A percentile compares a stretch with the other conserved stretches of the same genome.
Conservation (phyloP, 2,888 invertebrate genomes). For the Lymantria dispar region DNA sequence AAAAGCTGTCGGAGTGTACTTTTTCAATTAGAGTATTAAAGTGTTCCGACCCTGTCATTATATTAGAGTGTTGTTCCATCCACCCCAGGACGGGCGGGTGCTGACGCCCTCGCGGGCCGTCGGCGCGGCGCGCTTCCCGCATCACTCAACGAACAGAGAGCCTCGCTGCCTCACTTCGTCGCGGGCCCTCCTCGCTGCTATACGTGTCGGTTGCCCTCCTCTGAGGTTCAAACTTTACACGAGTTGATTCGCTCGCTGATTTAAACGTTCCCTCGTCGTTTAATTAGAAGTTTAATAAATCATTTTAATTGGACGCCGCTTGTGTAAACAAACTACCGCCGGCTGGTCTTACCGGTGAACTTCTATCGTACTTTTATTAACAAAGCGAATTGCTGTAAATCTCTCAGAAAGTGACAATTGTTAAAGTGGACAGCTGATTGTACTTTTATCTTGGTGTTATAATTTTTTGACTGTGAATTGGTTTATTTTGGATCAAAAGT, state of each 20-base stretch:
- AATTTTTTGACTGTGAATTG: conserved; percentile 62
- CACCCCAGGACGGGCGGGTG: conserved; percentile 63
- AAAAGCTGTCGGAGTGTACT: conserved; percentile 77
- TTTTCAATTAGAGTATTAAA: conserved; percentile 82
- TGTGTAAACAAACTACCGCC: conserved; percentile 15
- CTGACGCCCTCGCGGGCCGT: conserved; percentile 48
- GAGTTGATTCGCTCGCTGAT: conserved; percentile 45
- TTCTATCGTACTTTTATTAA: conserved; percentile 20
- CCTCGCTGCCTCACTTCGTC: conserved; percentile 69
- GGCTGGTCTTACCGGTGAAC: conserved; percentile 8
- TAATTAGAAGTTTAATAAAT: conserved; percentile 40
- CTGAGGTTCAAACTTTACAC: conserved; percentile 69
- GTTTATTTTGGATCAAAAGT: conserved; percentile 46
- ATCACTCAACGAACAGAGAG: conserved; percentile 19
- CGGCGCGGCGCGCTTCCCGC: conserved; percentile 30
- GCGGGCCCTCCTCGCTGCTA: conserved; percentile 48
- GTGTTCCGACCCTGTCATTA: conserved; percentile 81
- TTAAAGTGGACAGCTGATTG: conserved; percentile 53
- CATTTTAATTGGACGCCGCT: conserved; percentile 30
- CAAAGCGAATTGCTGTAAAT: conserved; percentile 31
- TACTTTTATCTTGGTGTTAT: conserved; percentile 36
- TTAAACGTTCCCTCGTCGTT: conserved; percentile 27
- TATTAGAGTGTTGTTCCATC: conserved; percentile 80
- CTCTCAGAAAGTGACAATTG: conserved; percentile 52
- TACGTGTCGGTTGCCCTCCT: conserved; percentile 39